Evolutionary conservation across 2,113 vertebrate species (phyloP), one percentile per base, ranked within the genome.

Genomic region (Hyperoodon ampullatus): DNA sequence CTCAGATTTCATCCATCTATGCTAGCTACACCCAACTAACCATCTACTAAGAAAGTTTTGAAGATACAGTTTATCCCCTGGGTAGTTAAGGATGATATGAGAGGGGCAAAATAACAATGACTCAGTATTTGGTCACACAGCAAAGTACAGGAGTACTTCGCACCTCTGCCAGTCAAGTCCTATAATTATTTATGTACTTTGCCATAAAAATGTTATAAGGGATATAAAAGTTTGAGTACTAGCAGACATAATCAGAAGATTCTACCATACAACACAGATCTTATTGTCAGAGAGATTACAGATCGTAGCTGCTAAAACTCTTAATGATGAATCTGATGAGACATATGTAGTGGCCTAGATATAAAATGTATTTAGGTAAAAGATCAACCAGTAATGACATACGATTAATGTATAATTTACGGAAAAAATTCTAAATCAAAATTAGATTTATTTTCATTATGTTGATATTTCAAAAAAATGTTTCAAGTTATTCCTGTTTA

Each of bases 371-470:
- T 66, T 92, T 91, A 74, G 86, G 71, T 61, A 66, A 85, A 93
- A 92, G 53, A 94, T 71, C 19, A 96, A 71, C 10, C 58, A 93
- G 1, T 80, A 21, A 90, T 50, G 15, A 70, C 42, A 47, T 26
- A 77, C 39, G n/a, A 96, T 60, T 88, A 63, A 82, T 50, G 5
- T 6, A n/a, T 72, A 85, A 82, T 39, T 96, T 88, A 71, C 42
- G n/a, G 53, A 33, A 78, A 95, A 92, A 94, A 92, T 88, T 89
- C 33, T 91, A 90, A 84, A 72, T 84, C 26, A 90, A 87, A 90
- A 81, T 35, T 88, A 71, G 13, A 12, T 71, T 72, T 83, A 11
- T 91, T 94, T 81, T 53, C 55, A 60, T 77, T 89, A 44, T 70
- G 70, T 39, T 87, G 33, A 55, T 8, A 86, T 96, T 26, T 53